Evolutionary conservation across 1,140 invertebrate genomes (phyloP).

Genomic region (Pseudomyrmex pallidus): DNA sequence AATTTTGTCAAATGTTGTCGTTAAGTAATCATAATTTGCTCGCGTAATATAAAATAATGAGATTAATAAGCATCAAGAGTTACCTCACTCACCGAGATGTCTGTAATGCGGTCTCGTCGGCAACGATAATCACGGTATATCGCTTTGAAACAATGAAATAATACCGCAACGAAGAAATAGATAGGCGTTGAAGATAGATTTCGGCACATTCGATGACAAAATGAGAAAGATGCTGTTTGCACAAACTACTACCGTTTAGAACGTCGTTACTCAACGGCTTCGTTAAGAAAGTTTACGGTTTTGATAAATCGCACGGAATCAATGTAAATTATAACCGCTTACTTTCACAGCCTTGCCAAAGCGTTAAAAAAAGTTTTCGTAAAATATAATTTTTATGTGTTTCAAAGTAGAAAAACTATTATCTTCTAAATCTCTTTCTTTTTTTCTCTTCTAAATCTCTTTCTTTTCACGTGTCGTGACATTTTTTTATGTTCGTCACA

Average conservation of each 20-base stretch:
- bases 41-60: constrained; percentile 39
- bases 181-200: constrained; percentile 37
- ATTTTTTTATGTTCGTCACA: too few species aligned
- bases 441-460: too few species aligned
- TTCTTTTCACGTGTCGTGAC: too few species aligned
- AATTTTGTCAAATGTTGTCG: background rate
- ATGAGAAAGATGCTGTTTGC: constrained; percentile 47
- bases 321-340: constrained; percentile 49
- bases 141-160: constrained; percentile 50
- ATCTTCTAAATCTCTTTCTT: too few species aligned
- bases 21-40: background rate
- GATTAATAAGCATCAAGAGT: constrained; percentile 23
- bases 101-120: constrained; percentile 25
- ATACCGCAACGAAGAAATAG: constrained; percentile 44
- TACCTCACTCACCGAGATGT: constrained; percentile 7
- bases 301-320: constrained; percentile 10
- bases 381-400: background rate
- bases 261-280: constrained; percentile 26
- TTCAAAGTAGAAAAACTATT: too few species aligned
- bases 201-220: constrained; percentile 33
- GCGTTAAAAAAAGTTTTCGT: background rate
- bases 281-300: constrained; percentile 26
- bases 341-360: background rate
- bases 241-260: constrained; percentile 39
- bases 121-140: constrained; percentile 49